Evolutionary conservation across 2,888 invertebrate genomes (phyloP).

Genomic region (Eupithecia abbreviata): DNA sequence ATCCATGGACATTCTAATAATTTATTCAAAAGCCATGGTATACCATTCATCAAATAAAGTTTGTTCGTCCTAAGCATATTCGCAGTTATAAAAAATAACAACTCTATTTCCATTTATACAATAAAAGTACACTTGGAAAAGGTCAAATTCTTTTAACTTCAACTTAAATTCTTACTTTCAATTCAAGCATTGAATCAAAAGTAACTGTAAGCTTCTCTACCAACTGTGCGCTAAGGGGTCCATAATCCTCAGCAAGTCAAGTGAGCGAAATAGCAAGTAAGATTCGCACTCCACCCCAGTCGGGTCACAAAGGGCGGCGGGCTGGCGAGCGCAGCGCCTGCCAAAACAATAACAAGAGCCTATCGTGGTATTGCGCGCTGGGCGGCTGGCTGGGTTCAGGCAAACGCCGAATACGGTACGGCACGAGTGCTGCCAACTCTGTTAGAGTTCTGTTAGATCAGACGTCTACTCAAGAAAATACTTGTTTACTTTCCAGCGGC

Average conservation of each 20-base stretch:
- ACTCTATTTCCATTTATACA: too few relatives aligned
- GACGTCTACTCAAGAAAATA: not conserved
- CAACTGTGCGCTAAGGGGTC: not conserved
- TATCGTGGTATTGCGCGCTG: conserved; percentile 40
- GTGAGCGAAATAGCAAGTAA: conserved; percentile 43
- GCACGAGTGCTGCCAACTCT: conserved; percentile 27
- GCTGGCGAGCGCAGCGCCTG: conserved; percentile 45
- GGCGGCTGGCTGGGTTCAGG: conserved; percentile 64
- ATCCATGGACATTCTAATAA: conserved; percentile 5
- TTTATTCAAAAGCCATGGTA: not conserved
- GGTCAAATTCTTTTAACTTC: too few relatives aligned
- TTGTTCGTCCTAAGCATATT: not conserved
- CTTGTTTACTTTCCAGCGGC: not conserved
- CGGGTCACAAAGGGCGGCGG: conserved; percentile 49
- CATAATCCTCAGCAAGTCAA: conserved; percentile 28
- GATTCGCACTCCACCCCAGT: conserved; percentile 38
- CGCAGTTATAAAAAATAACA: not conserved
- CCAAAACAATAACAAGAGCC: conserved; percentile 44
- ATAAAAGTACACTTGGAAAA: too few relatives aligned
- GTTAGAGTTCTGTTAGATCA: conserved; percentile 16
- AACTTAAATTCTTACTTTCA: not conserved
- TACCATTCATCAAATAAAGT: not conserved
- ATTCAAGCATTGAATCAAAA: not conserved
- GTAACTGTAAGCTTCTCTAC: not conserved
- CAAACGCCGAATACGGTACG: conserved; percentile 39